Base-by-base conservation (phyloP, 2,113 vertebrate species). In the Thamnaconus septentrionalis region DNA sequence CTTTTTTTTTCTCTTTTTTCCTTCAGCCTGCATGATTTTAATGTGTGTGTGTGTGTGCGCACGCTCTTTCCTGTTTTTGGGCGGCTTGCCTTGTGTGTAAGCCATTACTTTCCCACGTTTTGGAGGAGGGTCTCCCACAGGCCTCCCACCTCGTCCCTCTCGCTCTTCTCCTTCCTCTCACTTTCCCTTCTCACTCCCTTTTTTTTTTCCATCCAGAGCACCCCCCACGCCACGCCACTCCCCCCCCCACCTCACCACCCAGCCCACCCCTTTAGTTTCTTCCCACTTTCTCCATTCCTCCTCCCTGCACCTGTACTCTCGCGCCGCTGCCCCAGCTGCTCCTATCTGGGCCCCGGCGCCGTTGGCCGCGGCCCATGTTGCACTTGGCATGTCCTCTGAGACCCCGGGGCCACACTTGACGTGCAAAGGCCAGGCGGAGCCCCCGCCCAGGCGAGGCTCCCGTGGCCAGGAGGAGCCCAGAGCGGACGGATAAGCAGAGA, bases 301-400 rank as follows among this genome's bases (percentile, higher is more conserved):
- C 68, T 60, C 78, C 71, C 64, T 82, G 90, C 92, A 93, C 91
- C 92, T 93, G 91, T 92, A 92, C 75, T 82, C 80, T 31, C 18
- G 80, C 41, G 56, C 78, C 76, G 74, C 80, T 69, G 77, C 66
- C 78, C 81, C 87, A 88, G 89, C 87, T 90, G 89, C 82, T 88
- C 75, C 73, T 78, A 82, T 78, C 80, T 83, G 76, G 5, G 81
- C 76, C 85, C 18, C 78, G 51, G 76, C 44, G 55, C 77, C 81
- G 73, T 87, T 91, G 90, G 88, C 87, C 10, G 31, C 40, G 71
- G 82, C 82, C 85, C 78, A 83, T 92, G 87, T 90, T 91, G 86
- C 89, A 89, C 90, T 92, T 92, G 91, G 90, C 91, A 91, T 89
- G 82, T 89, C 86, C 89, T 91, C 83, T 78, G 83, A 88, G 87